phyloP scores from a whole-genome alignment of 2,797 vertebrate species.

The Pantherophis alleghaniensis region DNA sequence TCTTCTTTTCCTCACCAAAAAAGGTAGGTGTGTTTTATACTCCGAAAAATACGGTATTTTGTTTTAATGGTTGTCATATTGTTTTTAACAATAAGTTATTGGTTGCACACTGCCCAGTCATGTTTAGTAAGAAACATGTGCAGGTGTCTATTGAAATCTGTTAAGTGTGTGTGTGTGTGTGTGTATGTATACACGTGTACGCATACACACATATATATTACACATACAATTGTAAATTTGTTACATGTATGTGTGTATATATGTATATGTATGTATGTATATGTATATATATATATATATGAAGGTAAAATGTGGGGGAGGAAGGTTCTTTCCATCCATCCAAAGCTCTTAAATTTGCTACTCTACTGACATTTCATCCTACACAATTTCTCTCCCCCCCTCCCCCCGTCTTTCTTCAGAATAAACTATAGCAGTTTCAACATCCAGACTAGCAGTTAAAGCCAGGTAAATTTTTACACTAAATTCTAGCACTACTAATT shows the following conservation, averaged over 20 bases:
- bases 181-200: no score
- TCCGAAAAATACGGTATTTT: neutral
- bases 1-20: no score
- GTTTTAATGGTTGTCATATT: neutral
- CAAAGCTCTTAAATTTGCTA: neutral
- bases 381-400: neutral
- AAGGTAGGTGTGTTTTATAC: no score
- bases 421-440: neutral
- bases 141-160: neutral
- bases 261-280: no score
- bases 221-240: no score
- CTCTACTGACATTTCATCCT: neutral
- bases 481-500: neutral
- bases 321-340: neutral
- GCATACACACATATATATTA: no score
- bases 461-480: neutral
- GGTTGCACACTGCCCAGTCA: neutral
- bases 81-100: neutral
- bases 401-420: neutral
- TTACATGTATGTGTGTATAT: no score
- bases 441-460: neutral
- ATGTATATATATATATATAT: no score
- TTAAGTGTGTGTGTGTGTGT: neutral
- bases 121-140: neutral
- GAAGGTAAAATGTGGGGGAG: neutral